Evolutionary conservation across 2,888 invertebrate species (phyloP), one percentile per base, ranked within the genome.

Genomic region (Rhorus exstirpatorius): DNA sequence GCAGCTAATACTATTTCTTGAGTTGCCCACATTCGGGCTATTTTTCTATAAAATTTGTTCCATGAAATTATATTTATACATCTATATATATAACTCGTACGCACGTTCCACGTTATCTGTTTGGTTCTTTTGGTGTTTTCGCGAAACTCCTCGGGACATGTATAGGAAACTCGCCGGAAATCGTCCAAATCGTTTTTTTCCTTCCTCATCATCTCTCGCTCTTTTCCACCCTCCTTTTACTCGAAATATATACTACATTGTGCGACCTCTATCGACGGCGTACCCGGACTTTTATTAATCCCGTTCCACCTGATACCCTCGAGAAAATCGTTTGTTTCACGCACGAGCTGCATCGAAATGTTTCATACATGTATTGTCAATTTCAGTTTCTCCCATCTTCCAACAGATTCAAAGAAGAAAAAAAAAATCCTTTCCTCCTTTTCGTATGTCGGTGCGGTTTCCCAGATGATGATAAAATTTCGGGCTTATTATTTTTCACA

Each of bases 271-370:
- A 61, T 72, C 72, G 51, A 1, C 35, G 60, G 61, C 68, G 24
- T 67, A 46, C 61, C 68, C 68, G 58, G 81, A 78, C 81, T 74
- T 72, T 72, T 72, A 67, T 81, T 78, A 81, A 81, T 81, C 78
- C 78, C 68, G 78, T 74, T 78, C 49, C 81, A 78, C 78, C 77
- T 81, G 81, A 74, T 74, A 74, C 81, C 68, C 74, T 63, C 41
- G 63, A 26, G 67, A 63, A 44, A 81, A 78, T 78, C 78, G 78
- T 81, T 81, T 53, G 61, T 61, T 74, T 58, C 44, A 68, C 21
- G 61, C 75, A 63, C 78, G 81, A 68, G 81, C 58, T 74, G 78
- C 81, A 81, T 81, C 58, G 78, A 78, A 81, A 81, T 81, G 81
- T 63, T 81, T 78, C 81, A 70, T 81, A 74, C 81, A 70, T 78